These are phyloP conservation scores for Esox lucius DNA, from an alignment of 2,797 vertebrate species.

Conservation along the genomic window DNA sequence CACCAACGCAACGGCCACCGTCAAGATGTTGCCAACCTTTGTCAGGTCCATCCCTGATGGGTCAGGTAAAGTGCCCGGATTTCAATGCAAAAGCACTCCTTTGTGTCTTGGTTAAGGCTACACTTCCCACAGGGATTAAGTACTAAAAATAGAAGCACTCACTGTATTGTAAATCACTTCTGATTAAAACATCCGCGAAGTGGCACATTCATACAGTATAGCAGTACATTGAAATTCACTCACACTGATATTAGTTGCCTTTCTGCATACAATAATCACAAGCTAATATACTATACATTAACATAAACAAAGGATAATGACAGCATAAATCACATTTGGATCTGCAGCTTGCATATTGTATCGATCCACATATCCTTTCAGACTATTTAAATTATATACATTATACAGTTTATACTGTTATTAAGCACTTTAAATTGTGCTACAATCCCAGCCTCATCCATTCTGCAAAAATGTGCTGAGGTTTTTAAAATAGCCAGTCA, in stretches of 20 bases:
- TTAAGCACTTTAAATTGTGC: conserved; percentile 3
- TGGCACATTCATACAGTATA: not conserved
- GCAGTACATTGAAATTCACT: not conserved
- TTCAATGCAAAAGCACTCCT: not conserved
- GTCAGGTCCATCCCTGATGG: conserved; percentile 97
- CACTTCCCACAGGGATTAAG: not conserved
- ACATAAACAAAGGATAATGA: not conserved
- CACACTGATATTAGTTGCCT: not conserved
- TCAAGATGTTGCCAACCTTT: conserved; percentile 98
- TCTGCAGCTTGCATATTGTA: not conserved
- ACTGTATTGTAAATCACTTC: no score
- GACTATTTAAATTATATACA: not conserved
- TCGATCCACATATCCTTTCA: not conserved
- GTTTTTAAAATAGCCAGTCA: conserved; percentile 26
- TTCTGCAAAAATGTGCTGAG: conserved; percentile 57
- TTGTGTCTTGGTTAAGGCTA: not conserved
- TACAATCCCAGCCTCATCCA: conserved; percentile 16
- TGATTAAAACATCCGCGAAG: not conserved
- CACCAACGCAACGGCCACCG: conserved; percentile 86
- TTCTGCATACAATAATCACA: not conserved
- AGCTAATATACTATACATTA: not conserved
- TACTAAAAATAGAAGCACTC: not conserved
- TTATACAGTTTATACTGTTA: conserved; percentile 3
- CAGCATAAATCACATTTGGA: not conserved
- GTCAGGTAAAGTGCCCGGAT: conserved; percentile 79